phyloP scores from a whole-genome alignment of 2,113 vertebrate species.

The Tinamus guttatus region DNA sequence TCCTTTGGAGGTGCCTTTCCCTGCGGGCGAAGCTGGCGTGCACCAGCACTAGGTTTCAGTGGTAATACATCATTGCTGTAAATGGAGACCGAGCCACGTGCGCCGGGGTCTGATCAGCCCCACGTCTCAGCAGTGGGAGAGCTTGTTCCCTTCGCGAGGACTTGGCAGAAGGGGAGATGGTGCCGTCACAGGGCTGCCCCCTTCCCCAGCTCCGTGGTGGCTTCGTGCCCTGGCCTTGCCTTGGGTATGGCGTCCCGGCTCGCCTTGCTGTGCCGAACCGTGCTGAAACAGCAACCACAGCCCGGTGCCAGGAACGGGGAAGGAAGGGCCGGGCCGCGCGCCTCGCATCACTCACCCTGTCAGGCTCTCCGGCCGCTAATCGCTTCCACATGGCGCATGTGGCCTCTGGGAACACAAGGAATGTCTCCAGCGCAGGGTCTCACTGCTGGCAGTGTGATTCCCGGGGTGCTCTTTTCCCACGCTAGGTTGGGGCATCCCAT shows the following conservation, averaged over 20 bases:
- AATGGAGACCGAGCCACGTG: neutral
- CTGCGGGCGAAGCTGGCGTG: neutral
- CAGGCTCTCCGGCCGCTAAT: slow-evolving; percentile 50
- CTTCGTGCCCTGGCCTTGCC: neutral
- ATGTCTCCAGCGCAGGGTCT: slow-evolving; percentile 34
- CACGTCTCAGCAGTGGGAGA: neutral
- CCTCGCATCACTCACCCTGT: slow-evolving; percentile 58
- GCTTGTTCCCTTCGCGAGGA: neutral
- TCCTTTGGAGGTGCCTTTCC: neutral
- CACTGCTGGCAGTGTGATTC: slow-evolving; percentile 14
- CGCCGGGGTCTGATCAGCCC: rapidly evolving
- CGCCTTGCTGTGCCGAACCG: neutral
- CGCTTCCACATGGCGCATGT: slow-evolving; percentile 59
- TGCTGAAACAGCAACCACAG: neutral
- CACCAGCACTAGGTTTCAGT: neutral
- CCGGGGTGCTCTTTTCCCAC: slow-evolving; percentile 34
- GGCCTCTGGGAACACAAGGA: slow-evolving; percentile 35
- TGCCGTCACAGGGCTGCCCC: neutral
- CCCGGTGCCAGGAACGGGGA: slow-evolving; percentile 27
- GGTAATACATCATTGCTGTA: neutral
- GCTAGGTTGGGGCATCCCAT: neutral
- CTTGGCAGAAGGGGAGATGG: neutral
- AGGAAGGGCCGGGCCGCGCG: neutral
- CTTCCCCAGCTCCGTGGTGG: rapidly evolving
- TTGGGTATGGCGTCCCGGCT: neutral